Conservation (phyloP, 2,797 vertebrate species). For the Helicolenus hilgendorfi region DNA sequence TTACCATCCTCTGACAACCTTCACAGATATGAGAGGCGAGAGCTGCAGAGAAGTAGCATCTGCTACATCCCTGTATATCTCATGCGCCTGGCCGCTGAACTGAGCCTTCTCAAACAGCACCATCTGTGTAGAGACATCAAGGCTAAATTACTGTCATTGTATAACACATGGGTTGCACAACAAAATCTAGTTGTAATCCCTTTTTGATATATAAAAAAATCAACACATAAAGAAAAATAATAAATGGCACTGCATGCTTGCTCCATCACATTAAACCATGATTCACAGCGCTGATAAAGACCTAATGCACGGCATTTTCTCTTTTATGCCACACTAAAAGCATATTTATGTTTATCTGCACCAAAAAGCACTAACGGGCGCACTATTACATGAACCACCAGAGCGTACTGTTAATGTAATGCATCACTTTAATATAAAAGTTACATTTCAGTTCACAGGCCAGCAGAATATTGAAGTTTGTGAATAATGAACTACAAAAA, state of each 20-base stretch:
- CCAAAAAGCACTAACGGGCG: background rate
- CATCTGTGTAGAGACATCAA: slow-evolving; percentile 86
- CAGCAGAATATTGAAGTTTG: background rate
- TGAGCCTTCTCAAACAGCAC: slow-evolving; percentile 91
- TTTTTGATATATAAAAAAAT: background rate
- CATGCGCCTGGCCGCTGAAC: slow-evolving; percentile 87
- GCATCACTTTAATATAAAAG: background rate
- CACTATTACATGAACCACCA: background rate
- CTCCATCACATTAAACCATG: slow-evolving; percentile 6
- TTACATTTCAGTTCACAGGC: background rate
- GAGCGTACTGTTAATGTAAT: background rate
- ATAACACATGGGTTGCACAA: background rate
- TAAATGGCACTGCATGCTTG: background rate
- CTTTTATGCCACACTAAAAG: background rate
- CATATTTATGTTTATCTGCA: background rate
- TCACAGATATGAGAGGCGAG: slow-evolving; percentile 91
- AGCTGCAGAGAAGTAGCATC: slow-evolving; percentile 93
- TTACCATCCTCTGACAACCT: slow-evolving; percentile 96
- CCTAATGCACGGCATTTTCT: background rate
- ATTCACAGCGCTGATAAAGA: background rate
- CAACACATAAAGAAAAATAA: background rate
- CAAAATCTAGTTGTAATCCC: background rate
- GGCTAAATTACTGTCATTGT: background rate
- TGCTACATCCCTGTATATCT: slow-evolving; percentile 91
- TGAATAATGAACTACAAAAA: background rate